phyloP scores from a whole-genome alignment of 2,888 invertebrate species.

The Meloe dianella region DNA sequence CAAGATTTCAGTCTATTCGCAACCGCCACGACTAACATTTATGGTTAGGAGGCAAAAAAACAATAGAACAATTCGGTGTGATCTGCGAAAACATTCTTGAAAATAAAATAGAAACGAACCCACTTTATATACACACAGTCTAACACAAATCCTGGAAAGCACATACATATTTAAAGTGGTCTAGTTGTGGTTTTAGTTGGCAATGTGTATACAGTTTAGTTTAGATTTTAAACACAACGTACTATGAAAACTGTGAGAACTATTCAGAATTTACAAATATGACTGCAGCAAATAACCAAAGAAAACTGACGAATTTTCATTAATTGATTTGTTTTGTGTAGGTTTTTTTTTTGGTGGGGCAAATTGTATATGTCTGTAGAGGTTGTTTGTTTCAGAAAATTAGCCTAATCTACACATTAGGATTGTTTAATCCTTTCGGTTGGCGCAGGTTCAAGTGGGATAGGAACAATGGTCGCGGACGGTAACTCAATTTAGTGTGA shows the following conservation, averaged over 20 bases:
- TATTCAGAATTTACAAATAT: background rate
- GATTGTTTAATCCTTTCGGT: background rate
- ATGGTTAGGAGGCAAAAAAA: background rate
- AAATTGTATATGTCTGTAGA: background rate
- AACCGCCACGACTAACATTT: background rate
- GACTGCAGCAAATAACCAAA: background rate
- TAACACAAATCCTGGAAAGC: slow-evolving; percentile 22
- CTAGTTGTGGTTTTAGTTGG: slow-evolving; percentile 19
- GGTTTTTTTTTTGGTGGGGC: background rate
- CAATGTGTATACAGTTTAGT: background rate
- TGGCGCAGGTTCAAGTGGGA: background rate
- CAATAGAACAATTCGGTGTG: background rate
- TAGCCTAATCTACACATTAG: background rate
- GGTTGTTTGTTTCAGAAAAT: background rate
- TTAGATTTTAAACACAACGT: background rate
- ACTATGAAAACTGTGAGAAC: background rate
- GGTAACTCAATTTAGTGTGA: slow-evolving; percentile 4
- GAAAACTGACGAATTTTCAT: background rate
- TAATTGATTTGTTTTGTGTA: background rate
- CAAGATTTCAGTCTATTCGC: slow-evolving; percentile 35
- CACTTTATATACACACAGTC: background rate
- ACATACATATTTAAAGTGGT: slow-evolving; percentile 28
- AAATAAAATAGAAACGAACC: background rate
- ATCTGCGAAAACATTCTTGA: background rate
- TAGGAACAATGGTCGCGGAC: slow-evolving; percentile 8